Evolutionary conservation across 2,113 vertebrate genomes (phyloP).

Genomic region (Chiloscyllium plagiosum): DNA sequence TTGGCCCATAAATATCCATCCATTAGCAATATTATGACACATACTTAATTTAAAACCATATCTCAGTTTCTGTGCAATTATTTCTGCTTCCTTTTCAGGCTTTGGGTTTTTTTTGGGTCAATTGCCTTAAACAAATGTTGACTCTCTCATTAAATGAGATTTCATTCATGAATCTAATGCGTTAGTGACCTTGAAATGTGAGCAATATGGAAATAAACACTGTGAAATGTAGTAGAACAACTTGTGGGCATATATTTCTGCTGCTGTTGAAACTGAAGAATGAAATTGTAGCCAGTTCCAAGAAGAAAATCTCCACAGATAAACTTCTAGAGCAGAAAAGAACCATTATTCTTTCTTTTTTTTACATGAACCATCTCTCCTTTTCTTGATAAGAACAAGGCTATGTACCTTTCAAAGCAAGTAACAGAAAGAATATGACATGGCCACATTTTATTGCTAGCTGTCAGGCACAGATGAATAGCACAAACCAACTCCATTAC

Average conservation of each 20-base stretch:
- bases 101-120: not conserved
- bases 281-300: constrained; percentile 17
- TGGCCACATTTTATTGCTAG: constrained; percentile 34
- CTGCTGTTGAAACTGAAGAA: not conserved
- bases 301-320: constrained; percentile 26
- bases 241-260: not conserved
- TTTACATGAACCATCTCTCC: constrained; percentile 29
- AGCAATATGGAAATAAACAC: not conserved
- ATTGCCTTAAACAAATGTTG: not conserved
- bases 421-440: constrained; percentile 33
- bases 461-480: constrained; percentile 31
- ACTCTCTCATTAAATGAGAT: not conserved
- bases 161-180: constrained; percentile 4
- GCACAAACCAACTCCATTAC: constrained; percentile 3
- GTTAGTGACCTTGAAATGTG: constrained; percentile 8
- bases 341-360: constrained; percentile 32
- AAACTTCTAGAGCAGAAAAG: constrained; percentile 25
- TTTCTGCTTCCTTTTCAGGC: not conserved
- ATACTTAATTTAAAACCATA: not conserved
- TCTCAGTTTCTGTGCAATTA: not conserved
- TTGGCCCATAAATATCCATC: not conserved
- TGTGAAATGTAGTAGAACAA: constrained; percentile 25
- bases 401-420: constrained; percentile 33
- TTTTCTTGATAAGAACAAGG: constrained; percentile 37
- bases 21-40: not conserved